phyloP scores from a whole-genome alignment of 2,113 vertebrate genomes.

The Oncorhynchus nerka region DNA sequence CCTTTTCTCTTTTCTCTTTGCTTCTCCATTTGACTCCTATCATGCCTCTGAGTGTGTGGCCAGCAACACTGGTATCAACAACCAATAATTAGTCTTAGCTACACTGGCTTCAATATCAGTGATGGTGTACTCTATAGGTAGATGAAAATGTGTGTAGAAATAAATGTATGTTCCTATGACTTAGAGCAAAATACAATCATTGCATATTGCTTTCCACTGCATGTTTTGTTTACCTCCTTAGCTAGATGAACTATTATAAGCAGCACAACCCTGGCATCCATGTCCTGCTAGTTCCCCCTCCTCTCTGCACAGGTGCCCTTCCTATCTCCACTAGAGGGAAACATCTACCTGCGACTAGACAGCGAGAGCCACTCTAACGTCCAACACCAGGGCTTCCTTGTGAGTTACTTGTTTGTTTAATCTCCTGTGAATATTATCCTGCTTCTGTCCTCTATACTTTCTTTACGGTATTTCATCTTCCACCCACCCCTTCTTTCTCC shows the following conservation, averaged over 20 bases:
- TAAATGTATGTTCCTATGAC: too few species aligned
- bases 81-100: too few species aligned
- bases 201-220: not conserved
- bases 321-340: conserved; percentile 80
- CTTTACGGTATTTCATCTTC: not conserved
- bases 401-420: conserved; percentile 40
- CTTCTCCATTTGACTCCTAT: not conserved
- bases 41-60: not conserved
- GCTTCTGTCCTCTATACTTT: not conserved
- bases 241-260: not conserved
- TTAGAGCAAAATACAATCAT: too few species aligned
- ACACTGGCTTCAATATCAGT: too few species aligned
- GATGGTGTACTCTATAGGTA: too few species aligned
- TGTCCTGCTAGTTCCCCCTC: not conserved
- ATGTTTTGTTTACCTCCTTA: not conserved
- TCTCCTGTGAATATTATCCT: not conserved
- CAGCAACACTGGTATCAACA: too few species aligned
- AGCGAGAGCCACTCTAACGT: conserved; percentile 69
- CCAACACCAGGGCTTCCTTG: conserved; percentile 77
- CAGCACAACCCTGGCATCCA: not conserved
- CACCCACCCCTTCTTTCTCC: not conserved
- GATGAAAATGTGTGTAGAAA: too few species aligned
- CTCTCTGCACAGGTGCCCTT: conserved; percentile 72
- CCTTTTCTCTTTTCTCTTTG: conserved; percentile 9
- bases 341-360: conserved; percentile 72